Evolutionary conservation across 2,888 invertebrate genomes (phyloP).

Genomic region (Tenthredo mesomela): DNA sequence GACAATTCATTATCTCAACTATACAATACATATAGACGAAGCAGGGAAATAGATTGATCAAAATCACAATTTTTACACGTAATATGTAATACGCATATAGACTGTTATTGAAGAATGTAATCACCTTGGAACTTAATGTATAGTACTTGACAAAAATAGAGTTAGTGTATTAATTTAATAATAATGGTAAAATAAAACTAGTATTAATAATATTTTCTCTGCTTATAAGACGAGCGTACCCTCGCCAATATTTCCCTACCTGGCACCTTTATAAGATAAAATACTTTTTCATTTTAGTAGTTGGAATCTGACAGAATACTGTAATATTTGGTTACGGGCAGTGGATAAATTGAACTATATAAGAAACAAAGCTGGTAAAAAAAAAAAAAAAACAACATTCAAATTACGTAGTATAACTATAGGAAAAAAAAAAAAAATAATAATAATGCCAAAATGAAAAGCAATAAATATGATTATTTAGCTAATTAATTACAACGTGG

Average conservation of each 20-base stretch:
- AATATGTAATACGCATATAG: background rate
- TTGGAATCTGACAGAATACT: conserved; percentile 63
- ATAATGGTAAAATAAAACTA: conserved; percentile 11
- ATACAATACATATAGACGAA: background rate
- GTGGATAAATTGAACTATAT: conserved; percentile 59
- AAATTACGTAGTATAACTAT: background rate
- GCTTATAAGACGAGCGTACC: background rate
- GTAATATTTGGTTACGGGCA: conserved; percentile 65
- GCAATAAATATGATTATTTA: conserved; percentile 25
- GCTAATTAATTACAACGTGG: conserved; percentile 28
- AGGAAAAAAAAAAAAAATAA: background rate
- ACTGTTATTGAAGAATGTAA: conserved; percentile 6
- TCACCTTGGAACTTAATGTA: background rate
- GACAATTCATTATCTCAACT: conserved; percentile 5
- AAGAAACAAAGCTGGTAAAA: conserved; percentile 18
- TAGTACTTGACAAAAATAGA: conserved; percentile 4
- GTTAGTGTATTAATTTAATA: background rate
- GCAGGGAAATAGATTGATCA: conserved; percentile 44
- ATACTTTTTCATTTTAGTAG: conserved; percentile 53
- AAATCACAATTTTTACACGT: conserved; percentile 25
- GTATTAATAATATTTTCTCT: conserved; percentile 32
- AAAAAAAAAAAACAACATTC: background rate
- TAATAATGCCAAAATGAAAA: conserved; percentile 22
- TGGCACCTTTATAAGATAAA: conserved; percentile 55
- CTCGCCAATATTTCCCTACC: conserved; percentile 18